These are phyloP conservation scores for Varanus komodoensis DNA, from an alignment of 2,113 vertebrate genomes.

Conservation along the genomic window DNA sequence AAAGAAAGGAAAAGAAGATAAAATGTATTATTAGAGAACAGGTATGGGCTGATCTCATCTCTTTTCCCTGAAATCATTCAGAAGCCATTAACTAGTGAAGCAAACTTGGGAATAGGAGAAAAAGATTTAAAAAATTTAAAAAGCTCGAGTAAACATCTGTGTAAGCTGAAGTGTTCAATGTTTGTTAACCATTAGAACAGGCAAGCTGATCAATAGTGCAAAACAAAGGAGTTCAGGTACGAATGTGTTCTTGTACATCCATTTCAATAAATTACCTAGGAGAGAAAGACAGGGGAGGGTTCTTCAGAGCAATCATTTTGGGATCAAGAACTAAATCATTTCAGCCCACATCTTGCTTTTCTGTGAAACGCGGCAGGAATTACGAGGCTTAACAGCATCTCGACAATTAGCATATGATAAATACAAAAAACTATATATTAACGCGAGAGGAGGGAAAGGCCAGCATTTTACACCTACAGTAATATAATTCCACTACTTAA, in stretches of 20 bases:
- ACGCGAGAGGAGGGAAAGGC: conserved; percentile 79
- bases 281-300: conserved; percentile 65
- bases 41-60: conserved; percentile 64
- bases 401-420: conserved; percentile 89
- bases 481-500: conserved; percentile 91
- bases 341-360: conserved; percentile 79
- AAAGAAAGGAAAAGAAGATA: conserved; percentile 3
- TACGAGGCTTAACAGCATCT: conserved; percentile 82
- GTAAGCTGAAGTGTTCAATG: conserved; percentile 66
- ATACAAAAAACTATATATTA: conserved; percentile 85
- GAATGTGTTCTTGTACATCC: conserved; percentile 78
- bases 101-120: conserved; percentile 43
- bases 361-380: conserved; percentile 77
- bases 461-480: conserved; percentile 86
- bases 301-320: conserved; percentile 80
- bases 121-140: conserved; percentile 7
- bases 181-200: conserved; percentile 74
- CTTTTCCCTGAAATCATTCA: conserved; percentile 59
- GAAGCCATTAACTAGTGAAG: conserved; percentile 73
- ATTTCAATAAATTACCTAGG: conserved; percentile 79
- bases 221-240: conserved; percentile 82
- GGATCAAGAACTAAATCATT: conserved; percentile 84
- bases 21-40: conserved; percentile 62
- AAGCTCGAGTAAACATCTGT: conserved; percentile 59
- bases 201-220: conserved; percentile 80